Evolutionary conservation across 1,140 invertebrate species (phyloP), one percentile per base, ranked within the genome.

Genomic region (Pentalonia nigronervosa): DNA sequence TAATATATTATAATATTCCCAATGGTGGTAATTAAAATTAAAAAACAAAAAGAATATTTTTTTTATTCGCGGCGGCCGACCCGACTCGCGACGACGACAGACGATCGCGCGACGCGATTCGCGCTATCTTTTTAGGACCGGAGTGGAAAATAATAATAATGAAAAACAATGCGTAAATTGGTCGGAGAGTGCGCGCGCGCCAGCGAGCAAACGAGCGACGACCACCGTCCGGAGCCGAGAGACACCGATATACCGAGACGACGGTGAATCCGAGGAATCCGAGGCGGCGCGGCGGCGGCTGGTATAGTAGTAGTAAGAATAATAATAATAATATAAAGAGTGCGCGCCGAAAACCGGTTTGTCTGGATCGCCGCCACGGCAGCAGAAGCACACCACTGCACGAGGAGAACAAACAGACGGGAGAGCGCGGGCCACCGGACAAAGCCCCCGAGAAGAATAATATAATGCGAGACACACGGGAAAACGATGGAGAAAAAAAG

Each of bases 401-500:
- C 48, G 88, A 30, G 25, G 60, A 92, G 91, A 92, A 84, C 91
- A 92, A 83, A 92, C 91, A 92, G 45, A 92, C 91, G 47, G 20
- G 14, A 41, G 23, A n/a, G 36, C 25, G 45, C 88, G 88, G 88
- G 88, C 88, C 88, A 90, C 88, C 88, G 91, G 91, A 92, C 91
- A 92, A 92, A 92, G 91, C 91, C 91, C 91, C 34, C 90, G 41
- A 81, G 91, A 83, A 92, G 30, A 83, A 83, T 56, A 90, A 60
- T 45, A 41, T 90, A 53, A 89, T 90, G 41, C 56, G 25, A 56
- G 45, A 84, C 67, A 56, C 41, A 76, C 67, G 91, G 48, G 76
- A 83, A 92, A 89, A 89, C 87, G 48, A 53, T 9, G 7, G 87
- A 53, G 87, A 76, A 50, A 84, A 76, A 89, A 89, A 48, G 48